Conservation (phyloP, 2,113 vertebrate species). For the Pteropus alecto region DNA sequence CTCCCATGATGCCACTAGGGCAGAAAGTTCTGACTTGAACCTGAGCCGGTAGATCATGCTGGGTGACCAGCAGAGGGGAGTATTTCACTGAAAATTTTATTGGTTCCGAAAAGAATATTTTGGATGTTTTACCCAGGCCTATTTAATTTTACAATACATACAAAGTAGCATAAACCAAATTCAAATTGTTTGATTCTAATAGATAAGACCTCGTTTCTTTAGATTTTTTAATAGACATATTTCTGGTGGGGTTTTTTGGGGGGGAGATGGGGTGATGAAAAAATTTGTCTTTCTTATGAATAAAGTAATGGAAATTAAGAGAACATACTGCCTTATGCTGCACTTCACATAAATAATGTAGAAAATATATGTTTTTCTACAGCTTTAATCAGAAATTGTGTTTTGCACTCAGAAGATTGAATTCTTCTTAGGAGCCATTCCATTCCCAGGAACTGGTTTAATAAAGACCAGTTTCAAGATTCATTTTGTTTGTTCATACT, state of each 20-base stretch:
- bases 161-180: not conserved
- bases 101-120: not conserved
- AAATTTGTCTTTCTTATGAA: not conserved
- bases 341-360: not conserved
- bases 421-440: not conserved
- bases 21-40: not conserved
- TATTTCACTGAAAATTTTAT: constrained; percentile 54
- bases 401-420: constrained; percentile 9
- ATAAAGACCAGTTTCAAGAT: not conserved
- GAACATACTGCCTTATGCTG: not conserved
- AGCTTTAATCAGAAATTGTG: not conserved
- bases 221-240: not conserved
- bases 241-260: not conserved
- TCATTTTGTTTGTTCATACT: not conserved
- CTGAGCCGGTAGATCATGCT: not conserved
- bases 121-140: not conserved
- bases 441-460: not conserved
- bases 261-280: not conserved
- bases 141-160: not conserved
- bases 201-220: constrained; percentile 6
- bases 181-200: not conserved
- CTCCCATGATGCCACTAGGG: not conserved
- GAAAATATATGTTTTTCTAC: not conserved
- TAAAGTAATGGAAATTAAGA: constrained; percentile 12
- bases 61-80: constrained; percentile 80